phyloP scores from a whole-genome alignment of 2,113 vertebrate genomes.

The Peromyscus polionotus region DNA sequence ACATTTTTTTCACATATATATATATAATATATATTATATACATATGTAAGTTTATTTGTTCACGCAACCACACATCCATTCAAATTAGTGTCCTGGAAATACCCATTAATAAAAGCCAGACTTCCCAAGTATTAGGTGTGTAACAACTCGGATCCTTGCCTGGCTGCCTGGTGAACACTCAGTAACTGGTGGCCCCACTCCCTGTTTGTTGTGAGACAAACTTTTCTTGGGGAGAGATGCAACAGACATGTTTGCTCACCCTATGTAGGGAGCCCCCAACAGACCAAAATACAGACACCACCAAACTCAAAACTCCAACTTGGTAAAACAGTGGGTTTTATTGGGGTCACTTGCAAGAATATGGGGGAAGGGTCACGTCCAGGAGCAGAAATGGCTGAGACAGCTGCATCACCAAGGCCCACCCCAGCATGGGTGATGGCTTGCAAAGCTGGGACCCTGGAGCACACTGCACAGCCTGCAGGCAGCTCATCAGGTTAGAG shows the following conservation, averaged over 20 bases:
- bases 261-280: not conserved
- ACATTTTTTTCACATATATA: too few species aligned
- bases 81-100: not conserved
- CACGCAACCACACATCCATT: not conserved
- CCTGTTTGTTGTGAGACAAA: not conserved
- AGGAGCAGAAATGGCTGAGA: not conserved
- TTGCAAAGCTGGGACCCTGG: not conserved
- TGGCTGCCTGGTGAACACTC: not conserved
- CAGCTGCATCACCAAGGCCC: not conserved
- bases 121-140: not conserved
- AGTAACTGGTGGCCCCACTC: not conserved
- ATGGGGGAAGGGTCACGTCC: not conserved
- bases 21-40: too few species aligned
- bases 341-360: not conserved
- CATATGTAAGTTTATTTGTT: not conserved
- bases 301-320: not conserved
- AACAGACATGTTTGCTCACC: not conserved
- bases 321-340: not conserved
- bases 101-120: not conserved
- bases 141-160: not conserved
- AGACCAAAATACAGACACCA: not conserved
- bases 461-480: not conserved
- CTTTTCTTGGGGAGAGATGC: not conserved
- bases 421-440: not conserved
- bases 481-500: not conserved